phyloP scores from a whole-genome alignment of 2,888 invertebrate species.

The Erebia epiphron region DNA sequence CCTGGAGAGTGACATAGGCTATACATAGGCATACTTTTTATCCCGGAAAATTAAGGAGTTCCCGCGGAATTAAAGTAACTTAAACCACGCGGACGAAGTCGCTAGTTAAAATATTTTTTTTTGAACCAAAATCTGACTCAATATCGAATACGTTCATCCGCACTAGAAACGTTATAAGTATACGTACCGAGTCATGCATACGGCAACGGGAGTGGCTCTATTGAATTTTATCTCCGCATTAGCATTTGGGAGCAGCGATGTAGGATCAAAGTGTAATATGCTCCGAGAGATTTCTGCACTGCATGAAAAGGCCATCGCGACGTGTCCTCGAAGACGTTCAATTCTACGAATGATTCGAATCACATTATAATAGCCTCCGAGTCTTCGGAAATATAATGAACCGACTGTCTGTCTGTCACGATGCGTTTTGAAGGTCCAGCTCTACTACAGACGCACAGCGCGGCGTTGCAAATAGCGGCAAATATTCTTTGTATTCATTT shows the following conservation, averaged over 20 bases:
- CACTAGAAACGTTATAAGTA: constrained; percentile 4
- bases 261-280: constrained; percentile 24
- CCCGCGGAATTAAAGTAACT: no score
- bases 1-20: no score
- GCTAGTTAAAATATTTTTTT: no score
- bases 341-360: constrained; percentile 1
- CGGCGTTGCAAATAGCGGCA: no score
- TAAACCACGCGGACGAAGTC: no score
- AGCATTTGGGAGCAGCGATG: constrained; percentile 27
- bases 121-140: background rate
- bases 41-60: no score
- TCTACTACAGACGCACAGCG: no score
- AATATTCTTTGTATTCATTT: no score
- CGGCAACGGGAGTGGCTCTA: constrained; percentile 18
- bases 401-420: no score
- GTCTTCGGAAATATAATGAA: background rate
- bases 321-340: constrained; percentile 1
- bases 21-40: no score
- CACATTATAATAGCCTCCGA: background rate
- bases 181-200: constrained; percentile 20
- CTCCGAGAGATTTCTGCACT: constrained; percentile 22
- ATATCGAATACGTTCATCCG: constrained; percentile 4
- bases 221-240: constrained; percentile 29
- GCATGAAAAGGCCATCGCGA: constrained; percentile 20
- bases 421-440: no score